Percentiles rank a stretch among this genome's conserved stretches.
phyloP scores from a whole-genome alignment of 2,888 invertebrate species.

The Ptychoptera contaminata region DNA sequence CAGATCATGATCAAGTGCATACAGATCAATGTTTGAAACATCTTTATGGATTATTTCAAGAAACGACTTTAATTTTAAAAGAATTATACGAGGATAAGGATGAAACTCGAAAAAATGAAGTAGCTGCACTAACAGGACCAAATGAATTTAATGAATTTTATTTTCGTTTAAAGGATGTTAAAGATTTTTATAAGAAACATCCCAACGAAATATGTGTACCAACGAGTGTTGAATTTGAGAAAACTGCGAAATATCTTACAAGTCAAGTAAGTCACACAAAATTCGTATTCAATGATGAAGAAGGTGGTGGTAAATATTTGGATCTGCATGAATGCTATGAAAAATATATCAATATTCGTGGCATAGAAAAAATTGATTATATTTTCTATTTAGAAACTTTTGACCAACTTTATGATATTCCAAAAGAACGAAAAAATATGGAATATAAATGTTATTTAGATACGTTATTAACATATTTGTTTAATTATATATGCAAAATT shows the following conservation, averaged over 20 bases:
- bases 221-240: constrained; percentile 91
- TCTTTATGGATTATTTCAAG: constrained; percentile 44
- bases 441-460: constrained; percentile 66
- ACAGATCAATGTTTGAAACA: constrained; percentile 79
- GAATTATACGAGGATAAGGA: constrained; percentile 92
- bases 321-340: constrained; percentile 87
- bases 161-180: constrained; percentile 69
- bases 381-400: constrained; percentile 76
- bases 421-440: constrained; percentile 67
- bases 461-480: constrained; percentile 60
- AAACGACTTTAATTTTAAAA: constrained; percentile 54
- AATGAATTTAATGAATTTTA: constrained; percentile 95
- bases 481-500: constrained; percentile 58
- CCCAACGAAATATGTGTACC: constrained; percentile 83
- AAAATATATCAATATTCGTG: constrained; percentile 84
- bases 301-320: constrained; percentile 90
- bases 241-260: constrained; percentile 66
- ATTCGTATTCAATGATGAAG: constrained; percentile 87
- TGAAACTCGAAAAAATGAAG: constrained; percentile 77
- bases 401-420: constrained; percentile 81
- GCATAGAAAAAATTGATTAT: constrained; percentile 86
- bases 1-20: constrained; percentile 75
- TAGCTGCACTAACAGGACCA: constrained; percentile 75
- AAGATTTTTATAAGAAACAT: constrained; percentile 82
- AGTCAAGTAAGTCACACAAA: not conserved